Base-by-base conservation (phyloP, 1,140 invertebrate genomes). In the Macrostomum lignano region DNA sequence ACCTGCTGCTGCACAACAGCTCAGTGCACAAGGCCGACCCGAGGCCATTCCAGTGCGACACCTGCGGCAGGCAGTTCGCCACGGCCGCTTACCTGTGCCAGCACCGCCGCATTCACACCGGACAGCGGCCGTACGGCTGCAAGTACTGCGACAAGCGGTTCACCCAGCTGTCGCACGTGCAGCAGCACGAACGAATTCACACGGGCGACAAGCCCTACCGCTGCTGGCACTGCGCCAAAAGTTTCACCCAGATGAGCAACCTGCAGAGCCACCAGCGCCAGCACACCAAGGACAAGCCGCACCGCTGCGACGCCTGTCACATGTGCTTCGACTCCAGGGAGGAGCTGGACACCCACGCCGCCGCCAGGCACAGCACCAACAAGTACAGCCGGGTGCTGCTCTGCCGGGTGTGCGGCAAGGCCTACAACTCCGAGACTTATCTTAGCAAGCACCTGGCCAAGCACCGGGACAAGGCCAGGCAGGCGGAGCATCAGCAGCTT, bases 1-100 rank as follows among this genome's bases (percentile, higher is more conserved):
- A 33, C 26, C 20, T 36, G 6, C 17, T 21, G 21, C 25, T 10
- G 25, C 34, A 36, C 13, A 36, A 26, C 23, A 29, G 17, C 13
- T 11, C 11, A 5, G 19, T n/a, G 3, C 34, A 36, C 17, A 36
- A 36, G 13, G 17, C 20, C 17, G 25, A 36, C 31, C 34, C 34
- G 14, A 91, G 91, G 60, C 86, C 86, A 11, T 94, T 96, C 69
- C 88, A 91, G 60, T 98, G 88, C 64, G 74, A 74, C 19, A 79
- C 91, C 53, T 98, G 88, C 65, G 73, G 73, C 42, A 94, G 94
- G 64, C 75, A 82, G 36, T 98, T 96, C 61, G 86, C 86, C 46
- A 96, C 96, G 65, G 84, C 78, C 45, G 91, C 81, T 44, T 98
- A 96, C 66, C 67, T 96, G 47, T 86, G 81, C 17, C 88, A 98